phyloP scores from a whole-genome alignment of 2,113 vertebrate genomes.

The Erythrolamprus reginae region DNA sequence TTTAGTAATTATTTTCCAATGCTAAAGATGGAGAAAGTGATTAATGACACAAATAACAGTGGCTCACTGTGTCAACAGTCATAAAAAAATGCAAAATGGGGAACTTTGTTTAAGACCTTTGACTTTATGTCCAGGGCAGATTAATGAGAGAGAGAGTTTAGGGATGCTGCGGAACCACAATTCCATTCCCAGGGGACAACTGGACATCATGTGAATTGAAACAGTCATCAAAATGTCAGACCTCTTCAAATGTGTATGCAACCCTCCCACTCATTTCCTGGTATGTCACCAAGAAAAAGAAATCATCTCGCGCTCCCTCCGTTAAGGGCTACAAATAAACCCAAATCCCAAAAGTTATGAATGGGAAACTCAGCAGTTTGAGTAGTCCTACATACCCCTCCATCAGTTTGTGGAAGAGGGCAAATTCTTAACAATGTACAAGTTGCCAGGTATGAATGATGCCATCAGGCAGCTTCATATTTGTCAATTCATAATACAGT shows the following conservation, averaged over 20 bases:
- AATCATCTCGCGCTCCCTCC: neutral
- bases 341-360: neutral
- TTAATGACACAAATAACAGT: neutral
- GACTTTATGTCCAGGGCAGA: slow-evolving; percentile 36
- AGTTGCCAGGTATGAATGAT: neutral
- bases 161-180: neutral
- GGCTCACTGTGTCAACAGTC: fast-evolving
- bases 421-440: too few relatives aligned
- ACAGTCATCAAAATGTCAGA: slow-evolving; percentile 1
- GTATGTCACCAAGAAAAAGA: neutral
- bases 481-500: neutral
- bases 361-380: neutral
- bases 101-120: neutral
- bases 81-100: neutral
- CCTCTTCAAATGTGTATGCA: neutral
- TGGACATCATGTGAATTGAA: neutral
- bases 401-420: neutral
- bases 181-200: neutral
- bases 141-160: slow-evolving; percentile 26
- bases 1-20: fast-evolving
- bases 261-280: neutral
- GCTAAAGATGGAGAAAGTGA: slow-evolving; percentile 7
- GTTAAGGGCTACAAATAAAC: neutral
- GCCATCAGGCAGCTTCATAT: neutral
- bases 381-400: neutral